Evolutionary conservation across 92 coral and sea anemone genomes (phyloP), one percentile per base, ranked within the genome.

Genomic region (Ricordea florida): DNA sequence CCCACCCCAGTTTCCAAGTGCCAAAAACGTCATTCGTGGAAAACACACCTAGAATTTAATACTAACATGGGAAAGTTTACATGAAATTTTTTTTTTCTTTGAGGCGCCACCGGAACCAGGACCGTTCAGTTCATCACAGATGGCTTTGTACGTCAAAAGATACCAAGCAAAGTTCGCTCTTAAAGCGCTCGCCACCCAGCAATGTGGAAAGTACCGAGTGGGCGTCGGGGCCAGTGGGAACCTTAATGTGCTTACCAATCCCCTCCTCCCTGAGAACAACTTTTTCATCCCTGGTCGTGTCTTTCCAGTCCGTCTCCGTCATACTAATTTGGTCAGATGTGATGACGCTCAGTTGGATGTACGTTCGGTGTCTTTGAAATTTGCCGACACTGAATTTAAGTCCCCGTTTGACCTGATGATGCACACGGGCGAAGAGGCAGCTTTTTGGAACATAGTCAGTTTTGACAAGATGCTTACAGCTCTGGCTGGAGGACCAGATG

Each of bases 61-160:
- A n/a, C n/a, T n/a, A n/a, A n/a, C n/a, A 8, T 14, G 8, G 44
- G n/a, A 37, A 8, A n/a, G n/a, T 37, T 8, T 37, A 8, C n/a
- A n/a, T 37, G 44, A 8, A 37, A 8, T 37, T 37, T 37, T 37
- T 8, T 8, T 14, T 37, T 37, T 37, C 9, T 37, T 10, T 15
- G 24, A 92, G 97, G 86, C 89, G 16, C 96, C 96, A 10, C 87
- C 84, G n/a, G 67, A 81, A 6, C 77, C 92, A 21, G 90, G 89
- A 34, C 56, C 81, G 17, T 86, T 86, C 66, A 87, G 96, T 69
- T 69, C 81, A 15, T 80, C 79, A 8, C 83, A 87, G 51, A 30
- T 90, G 29, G 49, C 53, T 7, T 43, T 65, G 9, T 37, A 72
- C 31, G 41, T 79, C 22, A 66, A 58, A 11, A 87, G 79, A 44